Percentiles rank a stretch among this genome's conserved stretches.
Evolutionary conservation across 2,888 invertebrate genomes (phyloP).

Genomic region (Bhutanitis thaidina): DNA sequence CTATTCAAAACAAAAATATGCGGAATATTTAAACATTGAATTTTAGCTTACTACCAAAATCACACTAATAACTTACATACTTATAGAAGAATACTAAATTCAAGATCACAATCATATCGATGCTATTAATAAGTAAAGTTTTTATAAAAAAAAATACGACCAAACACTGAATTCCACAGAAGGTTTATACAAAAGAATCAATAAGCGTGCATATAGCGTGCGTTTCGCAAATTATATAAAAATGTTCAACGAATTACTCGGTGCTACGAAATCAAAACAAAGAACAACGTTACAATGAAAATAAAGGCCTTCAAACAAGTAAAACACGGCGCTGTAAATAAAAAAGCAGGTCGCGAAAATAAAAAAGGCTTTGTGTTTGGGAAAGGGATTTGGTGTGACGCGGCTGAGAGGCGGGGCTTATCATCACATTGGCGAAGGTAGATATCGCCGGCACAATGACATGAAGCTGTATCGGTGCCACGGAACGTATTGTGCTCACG

Average conservation of each 20-base stretch:
- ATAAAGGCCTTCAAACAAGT: constrained; percentile 19
- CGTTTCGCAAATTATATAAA: constrained; percentile 5
- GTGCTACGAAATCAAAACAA: constrained; percentile 10
- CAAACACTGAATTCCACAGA: no score
- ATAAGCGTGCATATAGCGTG: constrained; percentile 1
- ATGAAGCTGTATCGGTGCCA: constrained; percentile 5
- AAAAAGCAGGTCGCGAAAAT: constrained; percentile 45
- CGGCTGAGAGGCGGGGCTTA: constrained; percentile 48
- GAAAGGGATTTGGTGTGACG: constrained; percentile 58
- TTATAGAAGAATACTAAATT: no score
- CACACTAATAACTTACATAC: no score
- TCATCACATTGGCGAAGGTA: constrained; percentile 49
- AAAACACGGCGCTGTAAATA: constrained; percentile 40
- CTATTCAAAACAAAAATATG: no score
- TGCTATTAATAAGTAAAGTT: no score
- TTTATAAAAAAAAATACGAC: no score
- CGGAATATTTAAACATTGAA: no score
- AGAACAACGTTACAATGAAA: constrained; percentile 15
- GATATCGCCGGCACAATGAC: constrained; percentile 30
- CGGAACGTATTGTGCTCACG: constrained; percentile 1
- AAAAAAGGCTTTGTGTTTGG: constrained; percentile 44
- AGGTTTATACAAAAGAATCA: neutral
- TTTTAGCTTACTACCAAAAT: no score
- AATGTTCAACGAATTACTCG: constrained; percentile 1
- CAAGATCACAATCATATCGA: no score